Conservation (phyloP, 2,797 vertebrate species). For the Pseudomugil tenellus region DNA sequence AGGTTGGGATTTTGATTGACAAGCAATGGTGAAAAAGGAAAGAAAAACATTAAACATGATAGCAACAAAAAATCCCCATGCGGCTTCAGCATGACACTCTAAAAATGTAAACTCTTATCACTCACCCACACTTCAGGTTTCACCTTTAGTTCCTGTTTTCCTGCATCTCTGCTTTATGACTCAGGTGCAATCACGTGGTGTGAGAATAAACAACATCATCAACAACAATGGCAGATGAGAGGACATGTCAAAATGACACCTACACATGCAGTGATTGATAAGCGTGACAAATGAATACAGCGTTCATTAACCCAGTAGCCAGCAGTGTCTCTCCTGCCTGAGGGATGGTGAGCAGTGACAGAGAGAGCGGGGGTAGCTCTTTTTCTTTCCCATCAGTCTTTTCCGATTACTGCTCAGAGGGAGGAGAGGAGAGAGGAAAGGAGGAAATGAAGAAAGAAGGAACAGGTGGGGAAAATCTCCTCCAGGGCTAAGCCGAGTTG, state of each 20-base stretch:
- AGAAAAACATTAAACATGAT: slow-evolving; percentile 17
- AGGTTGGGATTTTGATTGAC: neutral
- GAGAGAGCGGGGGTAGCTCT: slow-evolving; percentile 41
- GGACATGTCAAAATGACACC: slow-evolving; percentile 75
- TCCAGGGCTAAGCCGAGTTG: slow-evolving; percentile 74
- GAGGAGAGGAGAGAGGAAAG: slow-evolving; percentile 9
- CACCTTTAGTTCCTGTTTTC: slow-evolving; percentile 67
- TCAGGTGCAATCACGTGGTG: slow-evolving; percentile 69
- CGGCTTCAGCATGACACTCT: slow-evolving; percentile 38
- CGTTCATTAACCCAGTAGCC: slow-evolving; percentile 79
- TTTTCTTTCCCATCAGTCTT: slow-evolving; percentile 66
- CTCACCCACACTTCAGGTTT: slow-evolving; percentile 63
- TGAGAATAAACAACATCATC: slow-evolving; percentile 69
- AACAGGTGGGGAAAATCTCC: slow-evolving; percentile 71
- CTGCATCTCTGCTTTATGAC: slow-evolving; percentile 63
- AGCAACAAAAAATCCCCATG: slow-evolving; percentile 20
- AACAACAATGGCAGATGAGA: slow-evolving; percentile 69
- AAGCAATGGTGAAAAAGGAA: slow-evolving; percentile 23
- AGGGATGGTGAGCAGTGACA: slow-evolving; percentile 51
- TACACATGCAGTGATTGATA: slow-evolving; percentile 81
- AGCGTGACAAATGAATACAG: slow-evolving; percentile 79
- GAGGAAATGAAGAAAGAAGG: slow-evolving; percentile 66
- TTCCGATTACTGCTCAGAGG: slow-evolving; percentile 62
- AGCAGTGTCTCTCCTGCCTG: slow-evolving; percentile 56
- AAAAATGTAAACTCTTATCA: slow-evolving; percentile 56